phyloP scores from a whole-genome alignment of 1,140 invertebrate species.

The Panonychus citri region DNA sequence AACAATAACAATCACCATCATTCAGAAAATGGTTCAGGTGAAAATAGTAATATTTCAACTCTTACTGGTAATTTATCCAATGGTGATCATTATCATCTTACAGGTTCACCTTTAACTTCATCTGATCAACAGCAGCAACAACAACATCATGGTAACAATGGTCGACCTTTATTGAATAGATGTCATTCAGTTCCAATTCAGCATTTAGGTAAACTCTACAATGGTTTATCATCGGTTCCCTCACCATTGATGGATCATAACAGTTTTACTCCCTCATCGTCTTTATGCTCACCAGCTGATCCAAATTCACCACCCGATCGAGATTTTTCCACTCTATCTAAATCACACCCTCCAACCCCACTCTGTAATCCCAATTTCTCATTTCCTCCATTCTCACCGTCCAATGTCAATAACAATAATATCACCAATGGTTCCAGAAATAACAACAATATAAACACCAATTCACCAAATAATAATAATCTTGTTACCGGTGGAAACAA shows the following conservation, averaged over 20 bases:
- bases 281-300: background rate
- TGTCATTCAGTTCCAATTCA: conserved; percentile 47
- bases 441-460: too few species aligned
- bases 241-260: background rate
- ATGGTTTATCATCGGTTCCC: background rate
- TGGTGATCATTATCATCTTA: too few species aligned
- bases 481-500: background rate
- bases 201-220: conserved; percentile 20
- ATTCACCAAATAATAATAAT: too few species aligned
- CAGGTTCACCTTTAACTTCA: too few species aligned
- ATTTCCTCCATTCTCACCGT: conserved; percentile 4
- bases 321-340: conserved; percentile 7
- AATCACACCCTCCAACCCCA: conserved; percentile 15
- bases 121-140: too few species aligned
- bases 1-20: too few species aligned
- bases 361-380: conserved; percentile 10
- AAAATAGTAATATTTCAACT: background rate
- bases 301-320: background rate
- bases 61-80: background rate
- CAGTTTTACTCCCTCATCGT: background rate
- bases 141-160: background rate
- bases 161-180: conserved; percentile 23
- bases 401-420: background rate
- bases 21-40: background rate
- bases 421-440: too few species aligned